Evolutionary conservation across 1,140 invertebrate species (phyloP).

Genomic region (Samia ricini): DNA sequence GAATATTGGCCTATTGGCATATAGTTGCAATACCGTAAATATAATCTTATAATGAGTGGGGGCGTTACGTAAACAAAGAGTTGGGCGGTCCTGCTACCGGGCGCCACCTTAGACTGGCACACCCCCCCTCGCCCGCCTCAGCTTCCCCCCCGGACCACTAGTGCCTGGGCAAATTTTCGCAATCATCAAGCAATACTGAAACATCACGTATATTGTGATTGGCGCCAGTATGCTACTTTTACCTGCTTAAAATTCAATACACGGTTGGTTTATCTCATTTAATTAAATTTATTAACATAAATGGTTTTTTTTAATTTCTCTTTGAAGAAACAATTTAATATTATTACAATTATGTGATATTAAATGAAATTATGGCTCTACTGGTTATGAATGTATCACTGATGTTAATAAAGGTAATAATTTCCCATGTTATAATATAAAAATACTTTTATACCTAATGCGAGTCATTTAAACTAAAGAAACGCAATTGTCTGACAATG

Average conservation of each 20-base stretch:
- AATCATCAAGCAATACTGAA: slow-evolving; percentile 34
- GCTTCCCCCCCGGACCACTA: slow-evolving; percentile 35
- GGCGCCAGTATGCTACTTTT: neutral
- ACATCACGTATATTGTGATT: slow-evolving; percentile 12
- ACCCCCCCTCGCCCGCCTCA: slow-evolving; percentile 25
- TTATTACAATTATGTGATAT: too few relatives aligned
- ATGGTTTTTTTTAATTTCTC: too few relatives aligned
- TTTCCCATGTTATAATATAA: too few relatives aligned
- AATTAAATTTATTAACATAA: too few relatives aligned
- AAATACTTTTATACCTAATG: too few relatives aligned
- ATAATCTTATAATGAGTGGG: slow-evolving; percentile 59
- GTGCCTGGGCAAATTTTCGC: slow-evolving; percentile 54
- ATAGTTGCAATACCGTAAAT: slow-evolving; percentile 20
- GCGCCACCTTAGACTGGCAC: slow-evolving; percentile 46
- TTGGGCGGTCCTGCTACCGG: slow-evolving; percentile 66
- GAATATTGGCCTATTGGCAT: slow-evolving; percentile 3
- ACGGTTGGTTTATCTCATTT: neutral
- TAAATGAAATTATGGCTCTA: too few relatives aligned
- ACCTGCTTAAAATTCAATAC: neutral
- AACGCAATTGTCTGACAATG: too few relatives aligned
- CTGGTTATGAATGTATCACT: too few relatives aligned
- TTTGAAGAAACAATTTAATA: too few relatives aligned
- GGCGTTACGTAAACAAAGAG: slow-evolving; percentile 72
- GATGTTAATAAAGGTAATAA: too few relatives aligned
- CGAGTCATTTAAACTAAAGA: too few relatives aligned